Evolutionary conservation across 2,797 vertebrate genomes (phyloP).

Genomic region (Pangasius mekongensis): DNA sequence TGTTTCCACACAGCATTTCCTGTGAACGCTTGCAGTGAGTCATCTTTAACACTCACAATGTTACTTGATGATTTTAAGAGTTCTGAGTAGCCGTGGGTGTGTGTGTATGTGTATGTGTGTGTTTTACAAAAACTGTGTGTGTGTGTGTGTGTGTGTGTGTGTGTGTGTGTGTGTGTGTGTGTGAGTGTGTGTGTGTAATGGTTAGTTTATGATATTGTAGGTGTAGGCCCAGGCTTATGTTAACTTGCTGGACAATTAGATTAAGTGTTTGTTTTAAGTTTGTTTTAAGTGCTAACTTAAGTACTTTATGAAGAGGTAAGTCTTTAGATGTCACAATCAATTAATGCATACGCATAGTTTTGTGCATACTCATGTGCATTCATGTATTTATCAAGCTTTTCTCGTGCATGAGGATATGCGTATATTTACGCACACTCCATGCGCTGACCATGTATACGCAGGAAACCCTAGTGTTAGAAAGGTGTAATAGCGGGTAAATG

Average conservation of each 20-base stretch:
- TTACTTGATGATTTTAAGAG: not conserved
- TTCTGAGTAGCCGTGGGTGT: not conserved
- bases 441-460: not conserved
- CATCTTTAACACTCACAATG: not conserved
- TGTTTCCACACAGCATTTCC: not conserved
- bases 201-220: not conserved
- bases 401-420: not conserved
- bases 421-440: not conserved
- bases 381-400: not conserved
- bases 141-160: not conserved
- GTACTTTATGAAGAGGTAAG: no score
- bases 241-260: no score
- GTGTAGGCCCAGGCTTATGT: no score
- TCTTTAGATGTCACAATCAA: no score
- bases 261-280: no score
- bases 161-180: not conserved
- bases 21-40: not conserved
- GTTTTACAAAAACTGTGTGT: not conserved
- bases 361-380: not conserved
- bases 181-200: not conserved
- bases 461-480: not conserved
- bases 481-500: not conserved
- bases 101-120: not conserved
- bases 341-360: not conserved
- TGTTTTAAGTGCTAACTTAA: no score